Percentiles rank a stretch among this genome's conserved stretches.
Evolutionary conservation across 2,113 vertebrate species (phyloP).

Genomic region (Axis porcinus): DNA sequence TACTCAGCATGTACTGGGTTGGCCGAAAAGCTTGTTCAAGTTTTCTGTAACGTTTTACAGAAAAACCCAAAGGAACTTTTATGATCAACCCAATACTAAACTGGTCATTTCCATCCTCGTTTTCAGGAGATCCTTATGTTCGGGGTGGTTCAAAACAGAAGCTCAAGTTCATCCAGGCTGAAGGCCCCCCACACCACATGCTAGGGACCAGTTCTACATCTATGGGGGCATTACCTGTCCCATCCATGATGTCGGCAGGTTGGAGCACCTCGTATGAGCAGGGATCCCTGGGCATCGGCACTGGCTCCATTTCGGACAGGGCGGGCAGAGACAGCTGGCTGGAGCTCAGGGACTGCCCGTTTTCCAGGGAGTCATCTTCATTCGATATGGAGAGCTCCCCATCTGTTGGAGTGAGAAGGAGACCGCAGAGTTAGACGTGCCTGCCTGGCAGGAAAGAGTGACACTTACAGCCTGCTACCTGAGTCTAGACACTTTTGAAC

Average conservation of each 20-base stretch:
- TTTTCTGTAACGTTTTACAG: background rate
- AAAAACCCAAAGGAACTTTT: background rate
- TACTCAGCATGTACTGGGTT: background rate
- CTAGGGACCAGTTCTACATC: background rate
- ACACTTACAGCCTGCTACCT: fast-evolving
- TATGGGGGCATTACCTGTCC: conserved; percentile 83
- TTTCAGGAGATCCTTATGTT: background rate
- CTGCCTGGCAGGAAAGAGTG: background rate
- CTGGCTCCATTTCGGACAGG: conserved; percentile 85
- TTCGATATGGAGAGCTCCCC: conserved; percentile 82
- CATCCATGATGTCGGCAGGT: conserved; percentile 90
- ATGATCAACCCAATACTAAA: background rate
- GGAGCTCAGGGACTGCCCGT: conserved; percentile 84
- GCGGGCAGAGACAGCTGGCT: conserved; percentile 82
- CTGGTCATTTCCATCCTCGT: background rate
- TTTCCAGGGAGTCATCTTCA: conserved; percentile 91
- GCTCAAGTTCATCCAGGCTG: too few species aligned
- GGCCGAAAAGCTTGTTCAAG: background rate
- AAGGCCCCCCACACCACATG: background rate
- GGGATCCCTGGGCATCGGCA: conserved; percentile 80
- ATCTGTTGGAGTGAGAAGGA: conserved; percentile 77
- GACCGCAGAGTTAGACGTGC: background rate
- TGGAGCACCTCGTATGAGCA: conserved; percentile 84
- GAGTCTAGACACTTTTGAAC: background rate
- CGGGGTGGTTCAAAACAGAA: background rate